Conservation (phyloP, 2,797 vertebrate species). For the Oreochromis grahami region DNA sequence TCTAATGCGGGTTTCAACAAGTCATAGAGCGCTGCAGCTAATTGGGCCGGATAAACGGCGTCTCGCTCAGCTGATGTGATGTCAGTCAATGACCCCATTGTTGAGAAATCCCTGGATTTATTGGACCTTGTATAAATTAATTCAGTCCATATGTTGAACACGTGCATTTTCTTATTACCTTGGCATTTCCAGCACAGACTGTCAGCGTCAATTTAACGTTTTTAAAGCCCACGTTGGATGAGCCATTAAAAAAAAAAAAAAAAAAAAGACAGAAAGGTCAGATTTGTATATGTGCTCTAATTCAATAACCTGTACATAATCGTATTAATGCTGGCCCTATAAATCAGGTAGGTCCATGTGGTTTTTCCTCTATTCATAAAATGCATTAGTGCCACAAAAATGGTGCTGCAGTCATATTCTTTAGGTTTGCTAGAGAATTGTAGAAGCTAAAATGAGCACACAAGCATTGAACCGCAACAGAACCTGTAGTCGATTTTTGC, state of each 20-base stretch:
- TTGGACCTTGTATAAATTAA: slow-evolving; percentile 31
- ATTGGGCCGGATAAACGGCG: slow-evolving; percentile 49
- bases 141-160: slow-evolving; percentile 46
- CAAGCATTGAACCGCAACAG: background rate
- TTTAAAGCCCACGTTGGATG: background rate
- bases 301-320: background rate
- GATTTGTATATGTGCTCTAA: background rate
- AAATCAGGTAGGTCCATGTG: background rate
- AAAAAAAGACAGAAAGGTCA: background rate
- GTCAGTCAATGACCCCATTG: slow-evolving; percentile 57
- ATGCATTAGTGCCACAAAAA: background rate
- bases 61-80: slow-evolving; percentile 44
- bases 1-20: slow-evolving; percentile 52
- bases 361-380: background rate
- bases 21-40: slow-evolving; percentile 51
- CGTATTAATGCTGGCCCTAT: background rate
- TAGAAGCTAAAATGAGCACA: background rate
- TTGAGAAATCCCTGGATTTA: slow-evolving; percentile 50
- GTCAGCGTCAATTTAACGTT: slow-evolving; percentile 9
- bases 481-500: background rate
- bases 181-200: background rate
- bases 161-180: background rate
- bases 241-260: background rate
- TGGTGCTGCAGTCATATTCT: background rate
- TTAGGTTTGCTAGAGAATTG: background rate